Base-by-base conservation (phyloP, 2,888 invertebrate genomes). In the Nomada lathburiana region DNA sequence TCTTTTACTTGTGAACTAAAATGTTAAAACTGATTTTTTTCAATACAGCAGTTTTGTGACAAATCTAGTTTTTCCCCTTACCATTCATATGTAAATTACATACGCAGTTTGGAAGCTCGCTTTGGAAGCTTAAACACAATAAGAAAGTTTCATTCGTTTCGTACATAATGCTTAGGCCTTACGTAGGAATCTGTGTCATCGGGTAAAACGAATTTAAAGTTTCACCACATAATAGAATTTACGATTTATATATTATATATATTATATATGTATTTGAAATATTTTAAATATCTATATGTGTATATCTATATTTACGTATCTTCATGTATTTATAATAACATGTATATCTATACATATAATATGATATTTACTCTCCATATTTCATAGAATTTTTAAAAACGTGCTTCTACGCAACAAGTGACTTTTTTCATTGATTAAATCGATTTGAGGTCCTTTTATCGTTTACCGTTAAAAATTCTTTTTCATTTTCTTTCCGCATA, bases 391-490 rank as follows among this genome's bases (percentile, higher is more conserved):
- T 87, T 62, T 89, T 59, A 80, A 88, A 80, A 73, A 69, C 84
- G 87, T 91, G 89, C 89, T 87, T 82, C 86, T 88, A 91, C 74
- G 82, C 89, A 91, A 90, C 89, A 89, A 89, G 85, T 90, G 85
- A 82, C 82, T 85, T 42, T 72, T 68, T 84, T 83, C 80, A 68
- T 88, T 52, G 77, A 83, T 84, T 84, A 76, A 76, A 55, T 84
- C 64, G 63, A 73, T 84, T 73, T 84, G 72, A 79, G 70, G 63
- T 82, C 44, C 62, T 78, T 18, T 18, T 80, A 80, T 47, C 60
- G 62, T 84, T 29, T 20, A n/a, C 55, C 23, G 60, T 68, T 13
- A 52, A 47, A 47, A 2, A 16, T 52, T 29, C 69, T 70, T 52
- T 55, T 42, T 20, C 47, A n/a, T 50, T 52, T 69, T 50, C 42